phyloP scores from a whole-genome alignment of 2,113 vertebrate species.

The Maccullochella peelii region DNA sequence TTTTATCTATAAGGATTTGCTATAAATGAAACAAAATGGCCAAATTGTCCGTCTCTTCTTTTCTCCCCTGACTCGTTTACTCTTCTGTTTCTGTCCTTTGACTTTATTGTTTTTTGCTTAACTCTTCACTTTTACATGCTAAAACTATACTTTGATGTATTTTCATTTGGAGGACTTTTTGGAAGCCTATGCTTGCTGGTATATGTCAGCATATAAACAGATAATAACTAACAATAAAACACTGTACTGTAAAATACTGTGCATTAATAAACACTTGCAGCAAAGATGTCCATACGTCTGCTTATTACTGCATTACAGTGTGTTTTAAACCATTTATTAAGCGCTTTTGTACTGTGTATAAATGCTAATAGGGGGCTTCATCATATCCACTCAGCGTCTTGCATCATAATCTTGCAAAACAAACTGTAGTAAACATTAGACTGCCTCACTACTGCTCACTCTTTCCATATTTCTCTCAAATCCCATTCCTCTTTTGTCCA shows the following conservation, averaged over 20 bases:
- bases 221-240: too few relatives aligned
- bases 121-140: too few relatives aligned
- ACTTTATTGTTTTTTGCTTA: too few relatives aligned
- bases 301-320: background rate
- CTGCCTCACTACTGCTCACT: background rate
- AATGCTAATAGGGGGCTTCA: background rate
- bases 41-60: too few relatives aligned
- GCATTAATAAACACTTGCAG: background rate
- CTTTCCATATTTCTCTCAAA: conserved; percentile 37
- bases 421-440: background rate
- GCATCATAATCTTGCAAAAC: background rate
- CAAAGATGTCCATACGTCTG: background rate
- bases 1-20: background rate
- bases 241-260: too few relatives aligned
- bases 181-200: too few relatives aligned
- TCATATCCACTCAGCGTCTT: conserved; percentile 5
- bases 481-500: conserved; percentile 32
- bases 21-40: too few relatives aligned
- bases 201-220: too few relatives aligned
- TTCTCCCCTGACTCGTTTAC: too few relatives aligned
- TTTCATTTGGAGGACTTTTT: too few relatives aligned
- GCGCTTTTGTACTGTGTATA: background rate
- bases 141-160: too few relatives aligned
- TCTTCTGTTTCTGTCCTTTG: too few relatives aligned
- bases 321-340: background rate